These are phyloP conservation scores for Pelusios castaneus DNA, from an alignment of 2,113 vertebrate genomes.

Conservation along the genomic window DNA sequence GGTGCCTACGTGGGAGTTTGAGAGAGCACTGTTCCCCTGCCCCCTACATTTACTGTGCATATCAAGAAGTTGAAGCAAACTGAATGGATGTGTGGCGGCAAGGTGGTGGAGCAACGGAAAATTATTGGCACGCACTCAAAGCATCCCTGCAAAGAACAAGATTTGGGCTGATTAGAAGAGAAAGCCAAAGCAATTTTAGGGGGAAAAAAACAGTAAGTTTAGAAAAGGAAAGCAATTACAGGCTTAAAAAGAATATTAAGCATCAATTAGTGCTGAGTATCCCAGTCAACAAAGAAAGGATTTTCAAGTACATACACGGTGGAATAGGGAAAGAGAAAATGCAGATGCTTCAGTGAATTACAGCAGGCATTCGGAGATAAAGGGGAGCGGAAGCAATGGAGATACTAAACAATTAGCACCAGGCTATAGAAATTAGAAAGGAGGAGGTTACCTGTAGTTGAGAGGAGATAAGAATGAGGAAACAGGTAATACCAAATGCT, in stretches of 20 bases:
- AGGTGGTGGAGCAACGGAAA: neutral
- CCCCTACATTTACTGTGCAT: constrained; percentile 20
- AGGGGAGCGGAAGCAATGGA: constrained; percentile 46
- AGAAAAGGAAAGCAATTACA: constrained; percentile 73
- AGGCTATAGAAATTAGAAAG: constrained; percentile 56
- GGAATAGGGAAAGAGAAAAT: constrained; percentile 61
- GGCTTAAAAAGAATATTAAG: constrained; percentile 75
- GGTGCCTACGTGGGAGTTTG: constrained; percentile 12
- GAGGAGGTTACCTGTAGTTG: constrained; percentile 22
- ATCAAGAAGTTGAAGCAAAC: constrained; percentile 29
- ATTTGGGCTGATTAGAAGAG: constrained; percentile 63
- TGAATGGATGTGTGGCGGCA: constrained; percentile 32
- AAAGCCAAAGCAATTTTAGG: constrained; percentile 55
- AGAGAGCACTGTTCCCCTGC: constrained; percentile 39
- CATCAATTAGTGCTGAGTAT: constrained; percentile 74
- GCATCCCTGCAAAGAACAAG: constrained; percentile 32
- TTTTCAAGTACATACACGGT: constrained; percentile 58
- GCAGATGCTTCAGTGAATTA: constrained; percentile 13
- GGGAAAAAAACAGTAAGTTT: constrained; percentile 51
- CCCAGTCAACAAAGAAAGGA: constrained; percentile 67
- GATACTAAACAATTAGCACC: constrained; percentile 67
- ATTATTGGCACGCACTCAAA: constrained; percentile 33
- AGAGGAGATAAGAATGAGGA: neutral
- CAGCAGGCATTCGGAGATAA: constrained; percentile 70
- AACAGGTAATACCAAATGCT: neutral